phyloP scores from a whole-genome alignment of 2,888 invertebrate species.

The Imbricaverruca yamaguchii region DNA sequence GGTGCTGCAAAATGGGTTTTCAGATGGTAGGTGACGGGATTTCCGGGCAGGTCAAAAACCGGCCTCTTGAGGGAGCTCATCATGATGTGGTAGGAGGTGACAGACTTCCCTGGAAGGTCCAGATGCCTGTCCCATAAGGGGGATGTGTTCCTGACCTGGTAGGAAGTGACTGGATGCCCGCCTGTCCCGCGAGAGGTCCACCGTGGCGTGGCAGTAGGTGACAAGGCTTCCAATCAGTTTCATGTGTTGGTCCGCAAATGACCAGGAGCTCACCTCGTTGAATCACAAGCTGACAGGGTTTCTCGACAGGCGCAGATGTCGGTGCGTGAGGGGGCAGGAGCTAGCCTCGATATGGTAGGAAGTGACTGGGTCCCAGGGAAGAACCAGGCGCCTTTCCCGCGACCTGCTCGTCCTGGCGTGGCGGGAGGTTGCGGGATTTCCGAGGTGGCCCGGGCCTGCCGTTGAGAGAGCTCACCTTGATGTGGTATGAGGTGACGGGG shows the following conservation, averaged over 20 bases:
- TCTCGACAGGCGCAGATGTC: not conserved
- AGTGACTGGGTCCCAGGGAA: not conserved
- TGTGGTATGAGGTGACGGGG: conserved; percentile 82
- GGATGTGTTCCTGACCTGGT: not conserved
- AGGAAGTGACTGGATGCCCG: not conserved
- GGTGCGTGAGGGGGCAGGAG: not conserved
- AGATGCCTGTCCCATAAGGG: no score
- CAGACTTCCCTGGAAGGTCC: not conserved
- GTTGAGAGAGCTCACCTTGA: conserved; percentile 47
- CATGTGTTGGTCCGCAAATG: conserved; percentile 50
- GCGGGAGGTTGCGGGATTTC: no score
- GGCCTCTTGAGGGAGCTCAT: not conserved
- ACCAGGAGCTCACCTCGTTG: not conserved
- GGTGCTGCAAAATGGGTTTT: conserved; percentile 41
- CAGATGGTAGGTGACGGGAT: conserved; percentile 85
- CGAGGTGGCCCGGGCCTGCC: no score
- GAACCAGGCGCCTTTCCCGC: not conserved
- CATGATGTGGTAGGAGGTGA: not conserved
- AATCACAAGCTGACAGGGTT: not conserved
- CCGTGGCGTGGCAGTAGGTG: conserved; percentile 75
- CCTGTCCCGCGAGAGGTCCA: not conserved
- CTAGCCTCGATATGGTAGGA: not conserved
- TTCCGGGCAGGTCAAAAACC: conserved; percentile 56
- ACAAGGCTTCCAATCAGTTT: conserved; percentile 72
- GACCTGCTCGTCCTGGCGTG: no score